A percentile compares a stretch with the other conserved stretches of the same genome.
Conservation (phyloP, 2,888 invertebrate species). For the Rotaria macrura region DNA sequence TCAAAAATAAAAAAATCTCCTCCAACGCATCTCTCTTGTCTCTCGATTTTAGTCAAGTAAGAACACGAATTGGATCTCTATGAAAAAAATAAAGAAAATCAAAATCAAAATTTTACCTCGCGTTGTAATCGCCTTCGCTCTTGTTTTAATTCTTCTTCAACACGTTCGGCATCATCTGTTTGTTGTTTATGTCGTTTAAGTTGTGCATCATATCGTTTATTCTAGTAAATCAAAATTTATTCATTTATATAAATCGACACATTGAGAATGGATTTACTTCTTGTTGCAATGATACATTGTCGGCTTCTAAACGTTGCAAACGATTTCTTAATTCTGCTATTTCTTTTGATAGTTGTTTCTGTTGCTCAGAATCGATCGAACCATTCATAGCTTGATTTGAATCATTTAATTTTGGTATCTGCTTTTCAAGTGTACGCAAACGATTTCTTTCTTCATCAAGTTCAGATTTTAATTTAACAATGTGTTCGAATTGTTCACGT, state of each 20-base stretch:
- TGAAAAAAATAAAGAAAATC: not conserved
- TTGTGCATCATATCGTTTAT: conserved; percentile 30
- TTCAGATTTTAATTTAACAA: conserved; percentile 25
- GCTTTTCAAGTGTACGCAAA: conserved; percentile 21
- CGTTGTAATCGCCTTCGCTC: conserved; percentile 27
- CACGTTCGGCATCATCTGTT: conserved; percentile 11
- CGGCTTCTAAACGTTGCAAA: conserved; percentile 30
- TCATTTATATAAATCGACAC: not conserved
- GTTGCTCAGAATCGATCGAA: not conserved
- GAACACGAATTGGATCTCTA: too few species aligned
- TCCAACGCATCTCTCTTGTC: too few species aligned
- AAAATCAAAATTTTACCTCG: conserved; percentile 23
- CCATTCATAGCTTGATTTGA: not conserved
- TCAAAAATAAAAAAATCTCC: not conserved
- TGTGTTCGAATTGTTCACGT: conserved; percentile 26
- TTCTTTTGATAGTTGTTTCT: conserved; percentile 25
- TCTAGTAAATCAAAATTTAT: conserved; percentile 12
- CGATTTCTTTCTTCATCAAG: conserved; percentile 29
- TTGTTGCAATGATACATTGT: conserved; percentile 31
- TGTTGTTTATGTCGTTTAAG: conserved; percentile 27
- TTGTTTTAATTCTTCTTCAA: conserved; percentile 27
- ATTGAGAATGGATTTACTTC: conserved; percentile 24
- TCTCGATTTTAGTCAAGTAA: too few species aligned
- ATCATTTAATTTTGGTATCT: not conserved
- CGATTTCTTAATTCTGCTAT: conserved; percentile 30